These are phyloP conservation scores for Pemphigus obesinymphae DNA, from an alignment of 1,140 invertebrate genomes.

Conservation along the genomic window DNA sequence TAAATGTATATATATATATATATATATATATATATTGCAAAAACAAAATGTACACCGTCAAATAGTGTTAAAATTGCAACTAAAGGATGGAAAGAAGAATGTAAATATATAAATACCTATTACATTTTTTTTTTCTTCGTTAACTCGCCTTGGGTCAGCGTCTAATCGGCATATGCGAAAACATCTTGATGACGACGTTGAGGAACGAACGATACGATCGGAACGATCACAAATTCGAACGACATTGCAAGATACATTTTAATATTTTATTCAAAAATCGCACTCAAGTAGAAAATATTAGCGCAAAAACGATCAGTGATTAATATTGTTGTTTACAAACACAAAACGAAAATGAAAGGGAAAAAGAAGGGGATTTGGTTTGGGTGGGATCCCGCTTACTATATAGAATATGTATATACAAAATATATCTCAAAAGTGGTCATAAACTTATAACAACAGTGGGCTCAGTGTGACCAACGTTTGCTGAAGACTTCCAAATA, in stretches of 20 bases:
- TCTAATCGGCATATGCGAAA: not conserved
- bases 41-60: too few species aligned
- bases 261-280: not conserved
- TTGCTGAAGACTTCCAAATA: not conserved
- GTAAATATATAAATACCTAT: too few species aligned
- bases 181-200: not conserved
- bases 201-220: not conserved
- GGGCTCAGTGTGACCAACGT: not conserved
- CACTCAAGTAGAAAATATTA: not conserved
- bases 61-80: too few species aligned
- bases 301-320: conserved; percentile 22
- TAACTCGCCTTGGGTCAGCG: not conserved
- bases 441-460: too few species aligned
- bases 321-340: conserved; percentile 39
- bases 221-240: not conserved
- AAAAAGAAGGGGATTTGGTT: not conserved
- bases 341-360: conserved; percentile 39
- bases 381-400: not conserved
- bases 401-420: not conserved
- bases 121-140: not conserved
- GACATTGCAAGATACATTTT: not conserved
- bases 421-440: too few species aligned
- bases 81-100: too few species aligned
- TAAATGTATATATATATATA: too few species aligned
- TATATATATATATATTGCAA: too few species aligned